A percentile compares a stretch with the other conserved stretches of the same genome.
Conservation (phyloP, 2,888 invertebrate species). For the Eupithecia subumbrata region DNA sequence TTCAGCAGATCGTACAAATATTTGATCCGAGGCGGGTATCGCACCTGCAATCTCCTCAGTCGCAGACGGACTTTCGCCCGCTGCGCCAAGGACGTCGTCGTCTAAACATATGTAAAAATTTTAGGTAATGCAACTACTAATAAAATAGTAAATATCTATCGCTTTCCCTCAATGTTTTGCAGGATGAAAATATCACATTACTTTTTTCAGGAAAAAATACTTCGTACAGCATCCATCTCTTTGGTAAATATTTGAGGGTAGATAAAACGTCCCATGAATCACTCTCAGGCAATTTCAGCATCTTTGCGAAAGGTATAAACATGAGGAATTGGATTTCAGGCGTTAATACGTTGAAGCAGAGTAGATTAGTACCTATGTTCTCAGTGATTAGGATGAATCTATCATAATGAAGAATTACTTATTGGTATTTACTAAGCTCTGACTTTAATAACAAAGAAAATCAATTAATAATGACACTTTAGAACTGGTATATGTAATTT, state of each 20-base stretch:
- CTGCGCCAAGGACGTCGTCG: no score
- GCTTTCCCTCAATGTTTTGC: not conserved
- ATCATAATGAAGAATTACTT: not conserved
- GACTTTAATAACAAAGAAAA: no score
- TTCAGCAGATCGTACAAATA: no score
- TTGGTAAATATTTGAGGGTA: slow-evolving; percentile 39
- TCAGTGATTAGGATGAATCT: not conserved
- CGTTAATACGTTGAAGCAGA: not conserved
- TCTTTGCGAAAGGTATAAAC: slow-evolving; percentile 26
- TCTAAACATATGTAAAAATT: no score
- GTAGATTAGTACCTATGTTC: not conserved
- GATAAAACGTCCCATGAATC: slow-evolving; percentile 40
- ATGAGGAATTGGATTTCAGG: slow-evolving; percentile 13
- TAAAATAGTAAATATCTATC: no score
- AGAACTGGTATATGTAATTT: no score
- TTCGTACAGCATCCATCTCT: slow-evolving; percentile 18
- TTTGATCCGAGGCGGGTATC: no score
- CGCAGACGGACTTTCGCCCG: no score
- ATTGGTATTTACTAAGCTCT: not conserved
- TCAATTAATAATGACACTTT: no score
- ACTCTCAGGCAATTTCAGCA: slow-evolving; percentile 31
- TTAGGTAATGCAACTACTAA: no score
- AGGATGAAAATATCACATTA: not conserved
- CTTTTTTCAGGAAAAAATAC: slow-evolving; percentile 6
- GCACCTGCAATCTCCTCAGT: no score